These are phyloP conservation scores for Nipponia nippon DNA, from an alignment of 2,113 vertebrate species.

Conservation along the genomic window DNA sequence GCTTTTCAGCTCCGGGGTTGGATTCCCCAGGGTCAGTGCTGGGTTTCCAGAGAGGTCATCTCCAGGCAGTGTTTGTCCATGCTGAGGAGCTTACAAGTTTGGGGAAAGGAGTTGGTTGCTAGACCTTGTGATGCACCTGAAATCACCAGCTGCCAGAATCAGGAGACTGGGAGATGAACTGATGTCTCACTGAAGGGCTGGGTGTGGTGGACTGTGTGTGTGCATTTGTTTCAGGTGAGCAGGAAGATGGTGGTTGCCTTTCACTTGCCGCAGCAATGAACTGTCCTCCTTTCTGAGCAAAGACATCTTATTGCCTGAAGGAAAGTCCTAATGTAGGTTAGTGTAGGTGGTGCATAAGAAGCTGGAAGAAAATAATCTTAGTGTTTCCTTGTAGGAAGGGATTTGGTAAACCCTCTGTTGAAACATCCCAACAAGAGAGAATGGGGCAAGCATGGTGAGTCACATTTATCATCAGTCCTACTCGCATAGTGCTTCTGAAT, in stretches of 20 bases:
- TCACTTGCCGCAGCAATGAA: background rate
- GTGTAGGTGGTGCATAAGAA: background rate
- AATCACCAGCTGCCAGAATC: background rate
- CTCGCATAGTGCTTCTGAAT: background rate
- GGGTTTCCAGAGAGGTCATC: background rate
- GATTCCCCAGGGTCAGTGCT: background rate
- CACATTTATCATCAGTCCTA: background rate
- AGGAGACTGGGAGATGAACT: background rate
- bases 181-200: background rate
- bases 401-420: background rate
- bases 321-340: background rate
- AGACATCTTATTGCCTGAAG: background rate
- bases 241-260: background rate
- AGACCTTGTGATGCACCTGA: background rate
- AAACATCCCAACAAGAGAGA: background rate
- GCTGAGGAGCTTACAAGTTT: background rate
- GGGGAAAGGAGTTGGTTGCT: background rate
- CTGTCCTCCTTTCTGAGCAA: background rate
- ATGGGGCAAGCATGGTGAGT: background rate
- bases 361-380: background rate
- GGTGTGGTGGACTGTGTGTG: too few relatives aligned
- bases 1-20: background rate
- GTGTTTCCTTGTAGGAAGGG: background rate
- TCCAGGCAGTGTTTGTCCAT: background rate
- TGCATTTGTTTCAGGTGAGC: background rate